Conservation (phyloP, 1,140 invertebrate genomes). For the Drosophila sturtevanti region DNA sequence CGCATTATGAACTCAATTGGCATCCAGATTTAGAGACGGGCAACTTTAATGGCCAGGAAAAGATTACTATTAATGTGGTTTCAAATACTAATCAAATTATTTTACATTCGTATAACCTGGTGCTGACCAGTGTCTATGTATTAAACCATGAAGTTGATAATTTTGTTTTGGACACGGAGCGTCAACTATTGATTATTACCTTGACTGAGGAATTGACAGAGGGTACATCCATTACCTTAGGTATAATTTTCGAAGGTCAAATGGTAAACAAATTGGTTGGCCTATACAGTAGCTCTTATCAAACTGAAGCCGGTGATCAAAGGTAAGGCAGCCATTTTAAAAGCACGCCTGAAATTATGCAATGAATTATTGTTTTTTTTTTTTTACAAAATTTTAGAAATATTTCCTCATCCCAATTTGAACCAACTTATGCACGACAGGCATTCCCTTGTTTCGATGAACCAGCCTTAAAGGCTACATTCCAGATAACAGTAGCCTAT, state of each 20-base stretch:
- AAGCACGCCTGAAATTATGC: constrained; percentile 43
- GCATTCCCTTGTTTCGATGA: constrained; percentile 98
- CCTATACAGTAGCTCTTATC: constrained; percentile 83
- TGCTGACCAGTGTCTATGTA: constrained; percentile 55
- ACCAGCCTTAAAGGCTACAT: constrained; percentile 95
- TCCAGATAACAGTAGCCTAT: constrained; percentile 89
- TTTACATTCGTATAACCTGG: constrained; percentile 86
- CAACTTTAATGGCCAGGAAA: constrained; percentile 88
- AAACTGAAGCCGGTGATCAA: constrained; percentile 50
- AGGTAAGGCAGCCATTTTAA: constrained; percentile 65
- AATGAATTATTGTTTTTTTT: neutral
- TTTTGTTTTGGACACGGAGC: constrained; percentile 49
- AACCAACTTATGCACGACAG: constrained; percentile 95
- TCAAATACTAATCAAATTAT: constrained; percentile 85
- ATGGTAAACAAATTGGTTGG: constrained; percentile 83
- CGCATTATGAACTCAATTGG: constrained; percentile 90
- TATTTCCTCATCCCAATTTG: constrained; percentile 95
- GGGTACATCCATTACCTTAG: constrained; percentile 36
- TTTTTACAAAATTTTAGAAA: constrained; percentile 85
- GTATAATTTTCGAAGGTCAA: constrained; percentile 82
- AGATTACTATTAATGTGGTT: constrained; percentile 86
- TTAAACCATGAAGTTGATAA: constrained; percentile 32
- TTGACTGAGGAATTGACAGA: constrained; percentile 37
- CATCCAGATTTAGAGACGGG: constrained; percentile 88
- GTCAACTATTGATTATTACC: constrained; percentile 67